Evolutionary conservation across 2,113 vertebrate species (phyloP), one percentile per base, ranked within the genome.

Genomic region (Salvelinus fontinalis): DNA sequence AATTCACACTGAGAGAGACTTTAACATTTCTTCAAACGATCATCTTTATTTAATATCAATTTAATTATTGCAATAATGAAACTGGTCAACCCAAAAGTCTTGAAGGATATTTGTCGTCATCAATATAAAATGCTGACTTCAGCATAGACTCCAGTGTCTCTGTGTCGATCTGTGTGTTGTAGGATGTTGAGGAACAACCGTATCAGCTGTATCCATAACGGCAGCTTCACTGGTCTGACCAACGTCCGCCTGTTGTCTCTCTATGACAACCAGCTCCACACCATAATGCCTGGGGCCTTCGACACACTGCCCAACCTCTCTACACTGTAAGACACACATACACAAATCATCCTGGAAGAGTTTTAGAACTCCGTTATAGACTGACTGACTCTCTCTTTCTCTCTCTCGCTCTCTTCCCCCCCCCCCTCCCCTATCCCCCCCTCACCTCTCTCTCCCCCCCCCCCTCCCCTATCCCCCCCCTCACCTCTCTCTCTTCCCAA

Each of bases 141-240:
- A 2, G 4, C 51, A 54, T 18, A 18, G 51, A 54, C 51, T 18
- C 5, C 12, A 11, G 9, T 11, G 9, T 51, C 12, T 51, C 3
- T 48, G 7, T 51, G 49, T 51, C 13, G 67, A 27, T 65, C 66
- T 73, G 71, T 81, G 5, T 75, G 12, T 57, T 54, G 0, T 71
- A 99, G 97, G 88, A 99, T 99, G 97, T 92, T 99, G 77, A 93
- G 97, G 83, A 99, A 96, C 93, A 99, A 99, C 85, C 95, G 92
- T 67, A 96, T 99, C 91, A 95, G 94, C 90, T 99, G 97, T 16
- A 91, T 99, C 88, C 96, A 99, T 85, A 99, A 99, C 0, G 94
- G 96, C 92, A 99, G 97, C 93, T 99, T 99, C 93, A 95, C 95
- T 0, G 97, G 97, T 2, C 92, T 99, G 82, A 86, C 93, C 85